phyloP scores from a whole-genome alignment of 2,888 invertebrate genomes.

The Phasia obesa region DNA sequence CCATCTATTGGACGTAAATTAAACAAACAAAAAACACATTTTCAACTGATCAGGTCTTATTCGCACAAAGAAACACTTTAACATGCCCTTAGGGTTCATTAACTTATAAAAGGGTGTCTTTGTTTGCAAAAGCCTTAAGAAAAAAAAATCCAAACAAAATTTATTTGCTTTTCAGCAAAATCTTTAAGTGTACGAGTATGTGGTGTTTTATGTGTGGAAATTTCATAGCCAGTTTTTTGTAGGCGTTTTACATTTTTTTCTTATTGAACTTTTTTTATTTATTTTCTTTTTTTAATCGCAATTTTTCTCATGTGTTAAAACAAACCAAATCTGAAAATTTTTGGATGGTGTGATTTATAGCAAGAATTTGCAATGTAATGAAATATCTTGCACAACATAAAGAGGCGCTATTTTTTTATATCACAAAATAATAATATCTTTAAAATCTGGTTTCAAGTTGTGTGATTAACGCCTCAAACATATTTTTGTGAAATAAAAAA shows the following conservation, averaged over 20 bases:
- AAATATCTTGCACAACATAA: neutral
- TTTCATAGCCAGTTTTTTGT: slow-evolving; percentile 33
- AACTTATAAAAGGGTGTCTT: slow-evolving; percentile 61
- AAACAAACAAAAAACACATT: too few species aligned
- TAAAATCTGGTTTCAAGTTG: slow-evolving; percentile 4
- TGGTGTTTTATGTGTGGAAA: slow-evolving; percentile 29
- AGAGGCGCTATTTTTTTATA: slow-evolving; percentile 46
- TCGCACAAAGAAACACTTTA: neutral
- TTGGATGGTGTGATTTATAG: slow-evolving; percentile 56
- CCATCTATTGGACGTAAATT: too few species aligned
- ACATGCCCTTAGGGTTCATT: slow-evolving; percentile 56
- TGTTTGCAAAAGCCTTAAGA: slow-evolving; percentile 21
- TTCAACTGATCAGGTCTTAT: neutral
- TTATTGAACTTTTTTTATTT: slow-evolving; percentile 11
- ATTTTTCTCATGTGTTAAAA: slow-evolving; percentile 52
- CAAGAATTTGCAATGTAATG: slow-evolving; percentile 26
- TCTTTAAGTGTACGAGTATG: slow-evolving; percentile 43
- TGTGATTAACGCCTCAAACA: neutral
- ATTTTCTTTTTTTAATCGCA: slow-evolving; percentile 24
- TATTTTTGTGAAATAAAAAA: too few species aligned
- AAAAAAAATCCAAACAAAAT: neutral
- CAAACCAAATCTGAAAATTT: slow-evolving; percentile 36
- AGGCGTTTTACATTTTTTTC: slow-evolving; percentile 49
- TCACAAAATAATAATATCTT: neutral
- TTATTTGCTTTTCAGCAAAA: slow-evolving; percentile 38